Evolutionary conservation across 2,113 vertebrate genomes (phyloP).

Genomic region (Chaetodon auriga): DNA sequence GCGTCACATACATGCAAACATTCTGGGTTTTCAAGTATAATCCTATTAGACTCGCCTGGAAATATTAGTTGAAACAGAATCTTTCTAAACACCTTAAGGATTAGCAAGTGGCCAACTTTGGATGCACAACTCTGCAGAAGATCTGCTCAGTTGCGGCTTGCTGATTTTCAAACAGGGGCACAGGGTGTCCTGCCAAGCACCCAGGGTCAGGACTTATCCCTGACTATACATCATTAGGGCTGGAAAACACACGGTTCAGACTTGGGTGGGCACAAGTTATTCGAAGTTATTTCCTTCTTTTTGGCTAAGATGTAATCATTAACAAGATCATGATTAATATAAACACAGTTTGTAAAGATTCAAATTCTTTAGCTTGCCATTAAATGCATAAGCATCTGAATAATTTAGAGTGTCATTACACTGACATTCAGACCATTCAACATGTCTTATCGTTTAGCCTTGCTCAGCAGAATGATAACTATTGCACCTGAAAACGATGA

Average conservation of each 20-base stretch:
- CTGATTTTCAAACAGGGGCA: slow-evolving; percentile 41
- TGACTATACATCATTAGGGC: slow-evolving; percentile 55
- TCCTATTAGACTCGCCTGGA: slow-evolving; percentile 64
- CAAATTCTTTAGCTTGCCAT: background rate
- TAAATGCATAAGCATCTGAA: background rate
- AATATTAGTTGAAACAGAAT: slow-evolving; percentile 58
- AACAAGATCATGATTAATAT: background rate
- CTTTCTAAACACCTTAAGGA: slow-evolving; percentile 51
- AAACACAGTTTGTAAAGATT: slow-evolving; percentile 1
- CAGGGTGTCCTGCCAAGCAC: slow-evolving; percentile 62
- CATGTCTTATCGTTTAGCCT: background rate
- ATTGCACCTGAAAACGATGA: slow-evolving; percentile 11
- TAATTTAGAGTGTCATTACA: background rate
- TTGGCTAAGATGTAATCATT: slow-evolving; percentile 5
- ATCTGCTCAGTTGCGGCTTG: slow-evolving; percentile 37
- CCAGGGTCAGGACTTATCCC: slow-evolving; percentile 55
- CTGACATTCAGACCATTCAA: background rate
- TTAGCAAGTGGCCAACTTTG: slow-evolving; percentile 37
- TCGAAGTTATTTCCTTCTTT: slow-evolving; percentile 46
- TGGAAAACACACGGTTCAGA: slow-evolving; percentile 45
- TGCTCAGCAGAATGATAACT: background rate
- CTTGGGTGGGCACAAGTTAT: slow-evolving; percentile 53
- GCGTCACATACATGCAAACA: slow-evolving; percentile 50
- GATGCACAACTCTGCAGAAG: slow-evolving; percentile 30
- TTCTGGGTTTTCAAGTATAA: slow-evolving; percentile 54